Evolutionary conservation across 2,797 vertebrate genomes (phyloP), one percentile per base, ranked within the genome.

Genomic region (Anomalospiza imberbis): DNA sequence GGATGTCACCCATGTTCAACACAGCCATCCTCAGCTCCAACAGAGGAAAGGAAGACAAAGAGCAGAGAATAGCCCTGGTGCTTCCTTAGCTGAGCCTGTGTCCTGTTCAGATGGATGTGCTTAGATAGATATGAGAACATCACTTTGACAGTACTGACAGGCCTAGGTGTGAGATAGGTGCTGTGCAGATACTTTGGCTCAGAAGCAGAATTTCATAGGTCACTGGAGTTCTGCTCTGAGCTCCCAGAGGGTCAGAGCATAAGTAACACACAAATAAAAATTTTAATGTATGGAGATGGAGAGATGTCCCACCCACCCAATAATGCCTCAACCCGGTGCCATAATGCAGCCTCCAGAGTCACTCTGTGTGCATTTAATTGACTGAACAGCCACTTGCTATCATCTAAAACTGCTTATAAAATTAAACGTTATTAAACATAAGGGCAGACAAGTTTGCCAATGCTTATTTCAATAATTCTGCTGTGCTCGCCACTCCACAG

Each of bases 381-480:
- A 70, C n/a, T 65, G 47, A 83, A 91, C 72, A 76, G 61, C 76
- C 72, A 58, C 85, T 94, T 88, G 76, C 70, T 92, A 92, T 90
- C 90, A 95, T 76, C 81, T 29, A 42, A 40, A 62, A 82, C 70
- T 11, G 16, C 51, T 90, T 93, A 91, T 73, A 79, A 88, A 94
- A 86, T 86, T 84, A 75, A 90, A 91, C 19, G 38, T 81, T 87
- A 74, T 87, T 94, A 88, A 96, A 89, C 81, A 17, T 65, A 88
- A 94, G 77, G 51, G 72, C 60, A 93, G 68, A 79, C 60, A 86
- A 80, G 54, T 22, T 86, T 89, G 95, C 87, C 61, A 86, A 44
- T 16, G 45, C 34, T 84, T 71, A 47, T 80, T 70, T 88, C 71
- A 91, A 18, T 93, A 82, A 89, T 70, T 80, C 57, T 76, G 61